Percentiles rank a stretch among this genome's conserved stretches.
Conservation (phyloP, 2,113 vertebrate genomes). For the Nibea albiflora region DNA sequence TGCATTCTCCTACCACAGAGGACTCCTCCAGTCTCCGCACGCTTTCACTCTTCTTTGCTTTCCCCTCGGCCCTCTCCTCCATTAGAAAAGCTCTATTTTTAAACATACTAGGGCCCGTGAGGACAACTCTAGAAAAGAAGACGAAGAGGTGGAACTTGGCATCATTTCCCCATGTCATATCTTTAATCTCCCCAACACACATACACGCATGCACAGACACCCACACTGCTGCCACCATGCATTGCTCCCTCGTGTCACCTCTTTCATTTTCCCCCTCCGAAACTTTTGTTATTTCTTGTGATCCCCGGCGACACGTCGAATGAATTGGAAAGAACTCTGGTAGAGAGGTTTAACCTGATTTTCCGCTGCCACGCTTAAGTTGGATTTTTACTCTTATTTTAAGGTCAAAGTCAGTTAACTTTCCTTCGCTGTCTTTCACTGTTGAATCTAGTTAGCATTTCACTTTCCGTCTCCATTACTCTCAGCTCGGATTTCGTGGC, state of each 20-base stretch:
- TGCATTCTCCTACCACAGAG: slow-evolving; percentile 73
- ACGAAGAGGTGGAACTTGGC: slow-evolving; percentile 69
- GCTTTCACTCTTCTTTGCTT: slow-evolving; percentile 49
- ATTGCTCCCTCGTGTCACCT: slow-evolving; percentile 49
- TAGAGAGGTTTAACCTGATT: slow-evolving; percentile 54
- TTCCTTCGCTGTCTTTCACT: slow-evolving; percentile 19
- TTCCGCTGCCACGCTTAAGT: slow-evolving; percentile 49
- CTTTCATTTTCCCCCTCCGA: slow-evolving; percentile 67
- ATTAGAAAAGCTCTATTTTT: slow-evolving; percentile 82
- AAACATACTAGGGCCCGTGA: slow-evolving; percentile 60
- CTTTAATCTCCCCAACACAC: slow-evolving; percentile 57
- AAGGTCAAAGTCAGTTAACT: slow-evolving; percentile 62
- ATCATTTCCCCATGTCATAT: slow-evolving; percentile 70
- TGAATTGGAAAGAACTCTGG: slow-evolving; percentile 49
- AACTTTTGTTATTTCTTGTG: slow-evolving; percentile 66
- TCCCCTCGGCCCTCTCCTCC: slow-evolving; percentile 70
- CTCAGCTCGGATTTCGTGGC: slow-evolving; percentile 31
- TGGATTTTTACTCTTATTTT: slow-evolving; percentile 46
- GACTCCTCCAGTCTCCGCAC: slow-evolving; percentile 60
- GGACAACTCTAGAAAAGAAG: slow-evolving; percentile 58
- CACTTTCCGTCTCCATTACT: slow-evolving; percentile 29
- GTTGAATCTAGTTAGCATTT: slow-evolving; percentile 3
- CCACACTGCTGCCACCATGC: slow-evolving; percentile 32
- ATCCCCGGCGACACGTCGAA: slow-evolving; percentile 53
- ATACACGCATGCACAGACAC: slow-evolving; percentile 36